These are phyloP conservation scores for Babylonia areolata DNA, from an alignment of 1,140 invertebrate genomes.

Conservation along the genomic window DNA sequence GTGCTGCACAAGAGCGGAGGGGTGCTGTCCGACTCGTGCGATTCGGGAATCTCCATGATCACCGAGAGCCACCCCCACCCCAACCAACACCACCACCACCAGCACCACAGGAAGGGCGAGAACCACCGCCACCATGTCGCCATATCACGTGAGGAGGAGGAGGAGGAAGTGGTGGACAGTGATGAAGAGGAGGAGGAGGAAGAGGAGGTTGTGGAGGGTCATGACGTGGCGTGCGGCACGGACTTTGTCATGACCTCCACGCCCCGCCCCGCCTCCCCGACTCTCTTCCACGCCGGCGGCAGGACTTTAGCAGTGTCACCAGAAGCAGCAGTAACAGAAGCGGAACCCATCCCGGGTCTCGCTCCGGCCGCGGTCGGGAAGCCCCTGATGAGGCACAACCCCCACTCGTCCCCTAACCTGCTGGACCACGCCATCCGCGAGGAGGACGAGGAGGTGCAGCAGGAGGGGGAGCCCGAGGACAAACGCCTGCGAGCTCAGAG, in stretches of 20 bases:
- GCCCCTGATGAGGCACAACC: not conserved
- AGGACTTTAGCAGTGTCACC: not conserved
- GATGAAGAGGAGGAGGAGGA: slow-evolving; percentile 17
- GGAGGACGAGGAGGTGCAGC: slow-evolving; percentile 34
- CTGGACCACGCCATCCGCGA: slow-evolving; percentile 39
- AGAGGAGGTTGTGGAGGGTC: slow-evolving; percentile 22
- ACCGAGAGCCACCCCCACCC: no score
- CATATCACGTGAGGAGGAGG: not conserved
- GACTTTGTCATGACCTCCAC: slow-evolving; percentile 30
- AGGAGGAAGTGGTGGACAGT: not conserved
- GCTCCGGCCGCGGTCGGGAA: not conserved
- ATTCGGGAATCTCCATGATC: slow-evolving; percentile 34
- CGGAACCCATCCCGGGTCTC: no score
- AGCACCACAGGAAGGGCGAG: not conserved
- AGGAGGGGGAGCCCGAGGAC: slow-evolving; percentile 35
- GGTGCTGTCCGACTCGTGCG: slow-evolving; percentile 27
- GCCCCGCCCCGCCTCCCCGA: not conserved
- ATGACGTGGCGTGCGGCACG: slow-evolving; percentile 22
- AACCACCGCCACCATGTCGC: not conserved
- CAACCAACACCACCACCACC: no score
- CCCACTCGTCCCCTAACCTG: slow-evolving; percentile 23
- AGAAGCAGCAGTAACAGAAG: no score
- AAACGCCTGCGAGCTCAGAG: slow-evolving; percentile 21
- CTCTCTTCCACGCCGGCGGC: not conserved
- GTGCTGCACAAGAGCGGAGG: not conserved